Conservation (phyloP, 2,888 invertebrate genomes). For the Andricus quercusramuli region DNA sequence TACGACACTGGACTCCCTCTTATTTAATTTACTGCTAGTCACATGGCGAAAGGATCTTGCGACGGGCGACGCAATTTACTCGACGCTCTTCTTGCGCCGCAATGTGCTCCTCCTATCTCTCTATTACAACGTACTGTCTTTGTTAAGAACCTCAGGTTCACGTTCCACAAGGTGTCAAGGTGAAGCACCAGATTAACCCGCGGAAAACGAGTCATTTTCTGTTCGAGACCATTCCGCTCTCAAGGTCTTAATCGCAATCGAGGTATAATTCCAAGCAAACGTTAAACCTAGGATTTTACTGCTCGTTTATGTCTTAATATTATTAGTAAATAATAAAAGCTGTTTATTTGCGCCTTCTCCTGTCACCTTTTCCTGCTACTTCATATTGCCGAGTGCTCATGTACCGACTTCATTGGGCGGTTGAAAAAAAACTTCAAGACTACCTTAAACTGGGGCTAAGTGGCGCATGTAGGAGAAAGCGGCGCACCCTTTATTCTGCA, state of each 20-base stretch:
- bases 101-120: conserved; percentile 24
- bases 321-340: conserved; percentile 17
- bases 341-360: neutral
- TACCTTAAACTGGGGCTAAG: too few relatives aligned
- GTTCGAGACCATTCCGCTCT: conserved; percentile 19
- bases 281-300: neutral
- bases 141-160: conserved; percentile 27
- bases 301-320: neutral
- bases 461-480: too few relatives aligned
- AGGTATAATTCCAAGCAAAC: neutral
- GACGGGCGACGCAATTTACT: conserved; percentile 35
- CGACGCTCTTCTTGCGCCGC: neutral
- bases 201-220: conserved; percentile 23
- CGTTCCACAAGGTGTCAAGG: conserved; percentile 32
- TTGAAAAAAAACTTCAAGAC: too few relatives aligned
- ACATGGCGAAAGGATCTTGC: conserved; percentile 26
- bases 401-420: neutral
- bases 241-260: conserved; percentile 30
- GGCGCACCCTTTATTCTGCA: too few relatives aligned
- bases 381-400: neutral
- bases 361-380: neutral
- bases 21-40: conserved; percentile 38
- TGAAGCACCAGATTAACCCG: conserved; percentile 17
- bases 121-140: conserved; percentile 32
- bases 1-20: conserved; percentile 4